phyloP scores from a whole-genome alignment of 2,888 invertebrate genomes.

The Euphydryas editha region DNA sequence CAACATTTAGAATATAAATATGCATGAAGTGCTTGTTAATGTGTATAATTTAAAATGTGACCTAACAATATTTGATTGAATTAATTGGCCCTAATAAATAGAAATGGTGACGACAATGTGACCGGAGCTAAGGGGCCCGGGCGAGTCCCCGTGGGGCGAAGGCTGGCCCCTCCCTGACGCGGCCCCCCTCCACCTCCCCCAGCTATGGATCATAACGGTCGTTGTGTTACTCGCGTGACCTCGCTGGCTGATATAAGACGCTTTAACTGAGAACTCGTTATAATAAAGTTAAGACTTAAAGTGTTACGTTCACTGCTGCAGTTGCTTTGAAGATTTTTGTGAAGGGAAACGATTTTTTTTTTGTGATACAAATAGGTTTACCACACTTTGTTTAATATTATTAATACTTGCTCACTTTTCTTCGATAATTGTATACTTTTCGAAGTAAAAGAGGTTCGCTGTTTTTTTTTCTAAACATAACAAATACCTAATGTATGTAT shows the following conservation, averaged over 20 bases:
- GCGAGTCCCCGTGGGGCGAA: constrained; percentile 63
- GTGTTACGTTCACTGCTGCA: constrained; percentile 9
- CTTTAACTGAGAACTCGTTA: constrained; percentile 6
- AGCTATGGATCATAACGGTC: constrained; percentile 38
- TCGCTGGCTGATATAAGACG: constrained; percentile 21
- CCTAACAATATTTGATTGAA: not conserved
- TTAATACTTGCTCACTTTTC: not conserved
- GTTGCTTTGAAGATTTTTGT: not conserved
- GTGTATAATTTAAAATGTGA: too few species aligned
- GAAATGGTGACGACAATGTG: constrained; percentile 79
- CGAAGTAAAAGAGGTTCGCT: not conserved
- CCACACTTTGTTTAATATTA: not conserved
- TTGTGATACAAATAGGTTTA: not conserved
- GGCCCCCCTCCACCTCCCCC: constrained; percentile 34
- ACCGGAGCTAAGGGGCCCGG: constrained; percentile 67
- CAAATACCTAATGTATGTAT: constrained; percentile 30
- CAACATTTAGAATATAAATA: not conserved
- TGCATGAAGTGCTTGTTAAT: too few species aligned
- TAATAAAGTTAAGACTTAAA: constrained; percentile 10
- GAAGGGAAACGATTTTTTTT: not conserved
- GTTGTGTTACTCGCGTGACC: constrained; percentile 46
- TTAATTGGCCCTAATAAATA: constrained; percentile 41
- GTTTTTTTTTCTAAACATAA: not conserved
- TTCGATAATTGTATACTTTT: constrained; percentile 2
- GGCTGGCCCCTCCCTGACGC: constrained; percentile 63